Conservation (phyloP, 2,888 invertebrate genomes). For the Argynnis bischoffii region DNA sequence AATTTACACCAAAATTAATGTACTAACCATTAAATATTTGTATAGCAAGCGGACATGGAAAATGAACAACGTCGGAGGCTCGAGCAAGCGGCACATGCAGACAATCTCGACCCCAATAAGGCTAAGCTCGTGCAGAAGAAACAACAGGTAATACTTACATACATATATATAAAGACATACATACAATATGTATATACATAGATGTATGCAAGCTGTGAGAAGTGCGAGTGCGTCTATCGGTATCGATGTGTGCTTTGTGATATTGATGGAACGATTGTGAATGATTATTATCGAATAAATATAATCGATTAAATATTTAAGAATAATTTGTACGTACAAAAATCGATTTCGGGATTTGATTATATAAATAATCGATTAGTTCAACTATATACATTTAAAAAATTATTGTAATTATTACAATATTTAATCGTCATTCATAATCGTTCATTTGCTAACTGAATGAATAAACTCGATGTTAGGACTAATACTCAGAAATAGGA, state of each 20-base stretch:
- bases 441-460: not conserved
- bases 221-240: not conserved
- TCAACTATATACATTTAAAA: too few species aligned
- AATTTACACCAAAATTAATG: not conserved
- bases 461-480: not conserved
- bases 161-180: slow-evolving; percentile 3
- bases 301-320: not conserved
- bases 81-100: slow-evolving; percentile 90
- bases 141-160: slow-evolving; percentile 87
- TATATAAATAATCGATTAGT: too few species aligned
- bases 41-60: slow-evolving; percentile 93
- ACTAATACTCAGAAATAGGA: not conserved
- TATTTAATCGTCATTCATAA: not conserved
- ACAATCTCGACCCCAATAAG: slow-evolving; percentile 87
- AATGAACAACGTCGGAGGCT: slow-evolving; percentile 95
- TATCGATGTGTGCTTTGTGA: not conserved
- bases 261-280: slow-evolving; percentile 8
- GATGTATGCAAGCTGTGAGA: not conserved
- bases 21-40: not conserved
- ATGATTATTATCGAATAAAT: not conserved
- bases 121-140: slow-evolving; percentile 93
- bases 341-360: not conserved
- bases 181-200: not conserved
- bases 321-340: not conserved
- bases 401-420: not conserved